Percentiles rank a stretch among this genome's conserved stretches.
Conservation (phyloP, 1,140 invertebrate genomes). For the Danaus melanippus region DNA sequence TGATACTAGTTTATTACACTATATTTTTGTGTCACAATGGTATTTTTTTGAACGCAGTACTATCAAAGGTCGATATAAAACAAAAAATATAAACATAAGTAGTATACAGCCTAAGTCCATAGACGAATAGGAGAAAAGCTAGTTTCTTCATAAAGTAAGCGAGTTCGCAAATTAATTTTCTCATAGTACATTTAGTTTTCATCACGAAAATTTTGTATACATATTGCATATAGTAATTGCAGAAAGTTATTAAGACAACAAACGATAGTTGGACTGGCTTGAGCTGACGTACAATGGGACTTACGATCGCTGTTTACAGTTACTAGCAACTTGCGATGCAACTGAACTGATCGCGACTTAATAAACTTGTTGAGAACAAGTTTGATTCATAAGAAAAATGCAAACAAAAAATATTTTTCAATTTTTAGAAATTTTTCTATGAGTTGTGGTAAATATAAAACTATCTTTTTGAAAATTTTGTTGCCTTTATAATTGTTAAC, state of each 20-base stretch:
- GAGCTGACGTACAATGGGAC: constrained; percentile 45
- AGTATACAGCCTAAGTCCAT: too few relatives aligned
- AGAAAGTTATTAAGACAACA: constrained; percentile 50
- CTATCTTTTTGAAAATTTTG: too few relatives aligned
- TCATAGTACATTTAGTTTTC: constrained; percentile 5
- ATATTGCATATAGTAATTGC: constrained; percentile 33
- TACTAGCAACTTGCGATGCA: constrained; percentile 25
- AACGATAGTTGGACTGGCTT: constrained; percentile 32
- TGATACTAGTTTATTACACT: too few relatives aligned
- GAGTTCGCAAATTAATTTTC: constrained; percentile 6
- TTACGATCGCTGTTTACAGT: constrained; percentile 40
- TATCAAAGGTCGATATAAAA: too few relatives aligned
- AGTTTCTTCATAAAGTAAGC: too few relatives aligned
- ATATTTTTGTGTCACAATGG: too few relatives aligned
- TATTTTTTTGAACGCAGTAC: too few relatives aligned
- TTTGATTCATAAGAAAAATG: constrained; percentile 35
- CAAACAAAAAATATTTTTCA: constrained; percentile 26
- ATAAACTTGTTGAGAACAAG: constrained; percentile 41
- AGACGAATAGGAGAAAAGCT: too few relatives aligned
- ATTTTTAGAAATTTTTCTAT: constrained; percentile 9
- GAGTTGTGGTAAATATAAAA: background rate
- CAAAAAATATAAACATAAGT: too few relatives aligned
- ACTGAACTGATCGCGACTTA: constrained; percentile 49
- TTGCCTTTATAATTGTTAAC: too few relatives aligned
- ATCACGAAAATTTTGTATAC: constrained; percentile 21